Evolutionary conservation across 2,113 vertebrate species (phyloP), one percentile per base, ranked within the genome.

Genomic region (Origma solitaria): DNA sequence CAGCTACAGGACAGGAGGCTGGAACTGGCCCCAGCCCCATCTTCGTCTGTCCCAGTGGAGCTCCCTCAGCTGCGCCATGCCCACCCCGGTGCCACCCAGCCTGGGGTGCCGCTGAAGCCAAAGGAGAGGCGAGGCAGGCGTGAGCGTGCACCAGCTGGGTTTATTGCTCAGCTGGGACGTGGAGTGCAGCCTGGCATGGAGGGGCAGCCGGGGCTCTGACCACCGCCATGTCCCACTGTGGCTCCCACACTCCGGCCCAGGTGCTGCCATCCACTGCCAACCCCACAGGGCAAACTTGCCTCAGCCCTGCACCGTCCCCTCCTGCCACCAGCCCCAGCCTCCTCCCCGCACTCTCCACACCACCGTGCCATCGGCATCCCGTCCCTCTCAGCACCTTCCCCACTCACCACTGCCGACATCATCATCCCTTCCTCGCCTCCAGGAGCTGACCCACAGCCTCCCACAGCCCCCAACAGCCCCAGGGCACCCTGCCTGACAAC

Each of bases 161-260:
- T 96, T 96, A 96, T 94, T 96, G 91, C 68, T 95, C 9, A 18
- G 61, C 85, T 28, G 14, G 88, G 62, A 72, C 16, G 5, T 13
- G 27, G 92, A 82, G 71, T 61, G 22, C 62, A 68, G 82, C 49
- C 71, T 10, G 14, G 60, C 82, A 44, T 13, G 12, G 91, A 18
- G 50, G 4, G 9, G 54, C 79, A 70, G 79, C 45, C 7, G 3
- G 44, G 6, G 6, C 60, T 64, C 50, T 9, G 5, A 57, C 76
- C n/a, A 2, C 90, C 4, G 3, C 7, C 51, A 7, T 31, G 3
- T 64, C 35, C 53, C 61, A 57, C 72, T 2, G 4, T 11, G 25
- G 65, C 33, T 68, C 42, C 47, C 51, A 33, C 8, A 14, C 73
- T 79, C 61, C 23, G 0, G 54, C 35, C 54, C 3, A 7, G 71